Conservation (phyloP, 2,888 invertebrate species). For the Polymixis lichenea region DNA sequence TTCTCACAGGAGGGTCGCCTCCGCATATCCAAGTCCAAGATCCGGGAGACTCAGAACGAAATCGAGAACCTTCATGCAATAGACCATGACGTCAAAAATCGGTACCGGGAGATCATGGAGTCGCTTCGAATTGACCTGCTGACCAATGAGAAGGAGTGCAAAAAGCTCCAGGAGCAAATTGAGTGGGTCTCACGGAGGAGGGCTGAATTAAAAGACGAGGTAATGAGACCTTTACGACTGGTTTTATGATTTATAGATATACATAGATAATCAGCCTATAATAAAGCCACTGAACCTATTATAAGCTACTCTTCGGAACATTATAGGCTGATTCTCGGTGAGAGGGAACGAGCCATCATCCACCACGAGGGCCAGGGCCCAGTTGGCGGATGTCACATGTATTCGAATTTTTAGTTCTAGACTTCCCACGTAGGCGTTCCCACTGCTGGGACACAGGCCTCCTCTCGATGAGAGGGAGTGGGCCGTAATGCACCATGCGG, state of each 20-base stretch:
- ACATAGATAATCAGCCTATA: too few relatives aligned
- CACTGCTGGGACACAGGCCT: too few relatives aligned
- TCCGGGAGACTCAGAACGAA: constrained; percentile 85
- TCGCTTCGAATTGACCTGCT: constrained; percentile 79
- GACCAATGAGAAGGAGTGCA: constrained; percentile 84
- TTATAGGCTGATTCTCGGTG: too few relatives aligned
- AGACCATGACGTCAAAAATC: constrained; percentile 78
- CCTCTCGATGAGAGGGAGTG: too few relatives aligned
- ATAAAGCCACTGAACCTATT: too few relatives aligned
- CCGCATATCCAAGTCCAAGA: constrained; percentile 84
- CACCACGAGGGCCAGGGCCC: too few relatives aligned
- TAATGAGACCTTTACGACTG: constrained; percentile 52
- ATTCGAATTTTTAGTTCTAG: too few relatives aligned
- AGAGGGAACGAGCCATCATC: too few relatives aligned
- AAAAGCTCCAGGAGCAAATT: constrained; percentile 85
- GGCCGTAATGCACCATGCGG: too few relatives aligned
- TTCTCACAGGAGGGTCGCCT: constrained; percentile 83
- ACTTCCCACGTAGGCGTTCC: too few relatives aligned
- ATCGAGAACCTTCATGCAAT: constrained; percentile 86
- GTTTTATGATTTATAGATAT: not conserved
- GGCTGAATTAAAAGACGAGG: constrained; percentile 85
- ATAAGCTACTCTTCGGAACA: too few relatives aligned
- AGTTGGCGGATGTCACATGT: too few relatives aligned
- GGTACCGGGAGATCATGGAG: constrained; percentile 84
- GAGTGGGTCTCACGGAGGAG: constrained; percentile 86